Evolutionary conservation across 2,888 invertebrate genomes (phyloP).

Genomic region (Galeopsomyia nigrocyanea): DNA sequence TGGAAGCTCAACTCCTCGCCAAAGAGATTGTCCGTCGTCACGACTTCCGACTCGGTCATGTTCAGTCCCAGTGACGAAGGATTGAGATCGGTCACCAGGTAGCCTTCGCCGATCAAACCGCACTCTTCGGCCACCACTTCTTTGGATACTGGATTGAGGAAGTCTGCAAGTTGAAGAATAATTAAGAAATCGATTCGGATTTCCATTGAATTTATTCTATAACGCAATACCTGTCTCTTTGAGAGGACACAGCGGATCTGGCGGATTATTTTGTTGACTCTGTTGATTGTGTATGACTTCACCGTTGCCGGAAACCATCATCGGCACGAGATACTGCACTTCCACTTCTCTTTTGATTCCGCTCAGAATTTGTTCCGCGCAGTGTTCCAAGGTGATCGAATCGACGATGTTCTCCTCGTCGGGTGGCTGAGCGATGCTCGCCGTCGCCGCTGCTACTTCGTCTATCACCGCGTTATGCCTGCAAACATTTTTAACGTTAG

Average conservation of each 20-base stretch:
- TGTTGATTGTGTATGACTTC: conserved; percentile 44
- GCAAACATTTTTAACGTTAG: conserved; percentile 11
- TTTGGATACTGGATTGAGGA: conserved; percentile 78
- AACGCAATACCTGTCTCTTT: conserved; percentile 62
- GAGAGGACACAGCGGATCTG: conserved; percentile 50
- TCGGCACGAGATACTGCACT: conserved; percentile 72
- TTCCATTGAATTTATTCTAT: neutral
- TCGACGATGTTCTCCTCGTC: conserved; percentile 57
- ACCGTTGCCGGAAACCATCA: conserved; percentile 57
- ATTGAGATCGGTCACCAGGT: conserved; percentile 72
- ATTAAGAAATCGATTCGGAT: neutral
- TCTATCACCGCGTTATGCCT: conserved; percentile 62
- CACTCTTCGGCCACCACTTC: conserved; percentile 85
- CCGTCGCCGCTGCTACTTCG: conserved; percentile 72
- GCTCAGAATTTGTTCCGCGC: conserved; percentile 74
- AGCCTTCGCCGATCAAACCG: conserved; percentile 75
- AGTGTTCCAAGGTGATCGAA: conserved; percentile 70
- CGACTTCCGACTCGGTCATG: conserved; percentile 71
- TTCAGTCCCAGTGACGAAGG: conserved; percentile 71
- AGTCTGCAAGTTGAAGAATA: conserved; percentile 67
- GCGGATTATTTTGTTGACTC: conserved; percentile 25
- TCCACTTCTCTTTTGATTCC: conserved; percentile 74
- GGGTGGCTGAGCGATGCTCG: conserved; percentile 69
- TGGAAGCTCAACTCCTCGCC: conserved; percentile 71
- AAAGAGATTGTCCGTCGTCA: conserved; percentile 70